phyloP scores from a whole-genome alignment of 2,888 invertebrate genomes.

The Leucoma salicis region DNA sequence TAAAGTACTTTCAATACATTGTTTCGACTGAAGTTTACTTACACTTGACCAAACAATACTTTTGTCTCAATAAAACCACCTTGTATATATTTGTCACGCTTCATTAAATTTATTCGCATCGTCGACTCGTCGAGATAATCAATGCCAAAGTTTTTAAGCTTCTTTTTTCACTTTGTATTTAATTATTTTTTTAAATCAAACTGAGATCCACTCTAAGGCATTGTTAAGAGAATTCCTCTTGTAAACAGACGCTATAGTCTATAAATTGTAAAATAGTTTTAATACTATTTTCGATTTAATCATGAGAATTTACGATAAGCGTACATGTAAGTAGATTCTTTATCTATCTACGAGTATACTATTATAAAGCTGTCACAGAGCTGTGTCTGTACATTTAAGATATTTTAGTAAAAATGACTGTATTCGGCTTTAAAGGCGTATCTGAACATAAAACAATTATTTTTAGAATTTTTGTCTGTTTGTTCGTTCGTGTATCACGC shows the following conservation, averaged over 20 bases:
- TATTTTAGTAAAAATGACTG: no score
- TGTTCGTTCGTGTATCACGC: no score
- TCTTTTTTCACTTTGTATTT: conserved; percentile 2
- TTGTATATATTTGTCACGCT: conserved; percentile 14
- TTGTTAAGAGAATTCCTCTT: conserved; percentile 5
- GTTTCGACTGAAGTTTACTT: no score
- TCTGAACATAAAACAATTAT: no score
- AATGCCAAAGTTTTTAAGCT: conserved; percentile 31
- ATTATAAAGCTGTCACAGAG: no score
- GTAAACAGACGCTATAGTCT: conserved; percentile 5
- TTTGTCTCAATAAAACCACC: background rate
- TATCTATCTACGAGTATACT: no score
- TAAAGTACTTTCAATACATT: no score
- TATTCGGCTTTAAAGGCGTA: no score
- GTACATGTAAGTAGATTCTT: conserved; percentile 29
- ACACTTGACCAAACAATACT: background rate
- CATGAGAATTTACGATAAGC: conserved; percentile 37
- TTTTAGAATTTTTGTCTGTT: no score
- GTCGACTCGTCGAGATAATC: conserved; percentile 15
- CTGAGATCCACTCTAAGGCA: conserved; percentile 12
- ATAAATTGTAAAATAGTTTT: background rate
- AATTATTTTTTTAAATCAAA: background rate
- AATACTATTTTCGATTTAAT: conserved; percentile 6
- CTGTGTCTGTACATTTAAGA: no score
- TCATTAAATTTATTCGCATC: conserved; percentile 16